phyloP scores from a whole-genome alignment of 2,888 invertebrate genomes.

The Drosophila anceps region DNA sequence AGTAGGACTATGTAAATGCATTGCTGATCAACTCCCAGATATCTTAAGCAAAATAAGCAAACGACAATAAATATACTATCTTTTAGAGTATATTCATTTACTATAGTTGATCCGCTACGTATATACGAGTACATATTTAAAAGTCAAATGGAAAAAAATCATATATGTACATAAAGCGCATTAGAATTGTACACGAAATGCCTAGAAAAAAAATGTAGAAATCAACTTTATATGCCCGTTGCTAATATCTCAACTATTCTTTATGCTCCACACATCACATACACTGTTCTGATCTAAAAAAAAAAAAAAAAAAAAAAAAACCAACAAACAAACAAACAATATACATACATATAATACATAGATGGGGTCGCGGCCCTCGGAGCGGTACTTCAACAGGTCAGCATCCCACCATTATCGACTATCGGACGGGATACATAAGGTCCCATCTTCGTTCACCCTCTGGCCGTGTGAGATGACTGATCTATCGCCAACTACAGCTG shows the following conservation, averaged over 20 bases:
- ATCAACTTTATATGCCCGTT: slow-evolving; percentile 4
- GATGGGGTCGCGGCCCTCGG: slow-evolving; percentile 93
- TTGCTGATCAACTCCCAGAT: slow-evolving; percentile 29
- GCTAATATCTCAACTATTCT: slow-evolving; percentile 45
- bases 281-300: slow-evolving; percentile 9
- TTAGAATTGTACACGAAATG: slow-evolving; percentile 60
- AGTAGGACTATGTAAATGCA: slow-evolving; percentile 52
- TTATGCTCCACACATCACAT: slow-evolving; percentile 28
- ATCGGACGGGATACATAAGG: slow-evolving; percentile 90
- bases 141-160: slow-evolving; percentile 33
- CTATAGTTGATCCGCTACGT: slow-evolving; percentile 32
- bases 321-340: slow-evolving; percentile 18
- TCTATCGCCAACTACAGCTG: slow-evolving; percentile 84
- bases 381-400: slow-evolving; percentile 85
- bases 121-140: slow-evolving; percentile 23
- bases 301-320: slow-evolving; percentile 17
- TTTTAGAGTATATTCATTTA: neutral
- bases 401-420: slow-evolving; percentile 85
- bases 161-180: slow-evolving; percentile 53
- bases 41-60: neutral
- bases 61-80: neutral
- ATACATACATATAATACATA: slow-evolving; percentile 79
- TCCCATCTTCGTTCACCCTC: slow-evolving; percentile 96
- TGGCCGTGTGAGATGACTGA: slow-evolving; percentile 96
- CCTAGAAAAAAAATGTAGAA: slow-evolving; percentile 56